Conservation (phyloP, 2,113 vertebrate species). For the Oncorhynchus kisutch region DNA sequence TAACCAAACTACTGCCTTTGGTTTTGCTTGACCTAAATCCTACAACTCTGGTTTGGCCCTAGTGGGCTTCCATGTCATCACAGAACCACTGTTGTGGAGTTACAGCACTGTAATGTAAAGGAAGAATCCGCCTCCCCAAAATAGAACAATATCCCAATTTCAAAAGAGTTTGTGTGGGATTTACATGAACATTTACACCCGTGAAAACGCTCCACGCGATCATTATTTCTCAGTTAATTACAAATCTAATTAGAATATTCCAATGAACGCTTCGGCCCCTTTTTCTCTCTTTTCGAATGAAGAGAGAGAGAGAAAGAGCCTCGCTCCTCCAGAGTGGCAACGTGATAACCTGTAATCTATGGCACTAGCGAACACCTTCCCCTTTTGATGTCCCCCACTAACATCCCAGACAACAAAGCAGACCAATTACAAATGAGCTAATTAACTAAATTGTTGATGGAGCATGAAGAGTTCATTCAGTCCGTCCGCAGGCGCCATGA, state of each 20-base stretch:
- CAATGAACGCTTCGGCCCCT: constrained; percentile 73
- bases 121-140: not conserved
- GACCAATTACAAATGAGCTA: constrained; percentile 99
- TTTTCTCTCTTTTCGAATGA: constrained; percentile 48
- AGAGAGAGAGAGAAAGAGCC: constrained; percentile 38
- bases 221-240: constrained; percentile 82
- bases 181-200: constrained; percentile 66
- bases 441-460: constrained; percentile 99
- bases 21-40: constrained; percentile 58
- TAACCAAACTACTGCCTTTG: constrained; percentile 31
- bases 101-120: not conserved
- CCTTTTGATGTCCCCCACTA: constrained; percentile 96
- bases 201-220: constrained; percentile 65
- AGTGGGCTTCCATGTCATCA: constrained; percentile 18
- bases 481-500: constrained; percentile 95
- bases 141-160: constrained; percentile 59
- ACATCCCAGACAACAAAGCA: constrained; percentile 96
- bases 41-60: not conserved
- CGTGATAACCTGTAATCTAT: constrained; percentile 83
- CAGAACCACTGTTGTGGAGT: not conserved
- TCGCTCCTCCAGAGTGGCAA: constrained; percentile 77
- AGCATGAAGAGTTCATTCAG: constrained; percentile 99
- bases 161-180: constrained; percentile 62
- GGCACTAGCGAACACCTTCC: constrained; percentile 93
- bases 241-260: constrained; percentile 83